phyloP scores from a whole-genome alignment of 2,113 vertebrate species.

The Psilopsiagon aymara region DNA sequence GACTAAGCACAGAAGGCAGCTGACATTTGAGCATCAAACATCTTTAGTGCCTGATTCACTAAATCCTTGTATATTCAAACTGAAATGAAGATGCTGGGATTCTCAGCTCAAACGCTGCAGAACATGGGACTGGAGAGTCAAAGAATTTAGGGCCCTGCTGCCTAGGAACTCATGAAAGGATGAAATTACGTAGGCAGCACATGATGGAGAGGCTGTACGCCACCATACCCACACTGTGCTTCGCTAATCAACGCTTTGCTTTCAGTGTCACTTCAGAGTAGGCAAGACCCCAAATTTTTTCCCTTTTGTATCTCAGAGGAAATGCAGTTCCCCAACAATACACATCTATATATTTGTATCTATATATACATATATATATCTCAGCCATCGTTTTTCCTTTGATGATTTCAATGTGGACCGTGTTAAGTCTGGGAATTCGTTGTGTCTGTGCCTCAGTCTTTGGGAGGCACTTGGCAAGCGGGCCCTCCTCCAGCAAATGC shows the following conservation, averaged over 20 bases:
- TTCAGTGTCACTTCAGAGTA: neutral
- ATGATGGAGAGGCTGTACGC: accelerated
- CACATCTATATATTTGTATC: neutral
- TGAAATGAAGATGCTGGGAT: neutral
- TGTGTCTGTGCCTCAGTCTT: neutral
- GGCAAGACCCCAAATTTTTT: neutral
- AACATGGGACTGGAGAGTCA: neutral
- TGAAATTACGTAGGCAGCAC: neutral
- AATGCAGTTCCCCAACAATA: neutral
- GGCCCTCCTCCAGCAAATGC: slow-evolving; percentile 3
- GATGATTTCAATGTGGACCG: neutral
- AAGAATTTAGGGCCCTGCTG: neutral
- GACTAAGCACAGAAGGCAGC: neutral
- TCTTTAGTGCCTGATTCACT: neutral
- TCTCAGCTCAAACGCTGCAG: neutral
- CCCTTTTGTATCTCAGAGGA: neutral
- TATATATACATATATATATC: neutral
- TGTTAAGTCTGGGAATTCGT: neutral
- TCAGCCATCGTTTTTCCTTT: neutral
- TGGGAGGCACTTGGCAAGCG: neutral
- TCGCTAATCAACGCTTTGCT: neutral
- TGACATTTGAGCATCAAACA: neutral
- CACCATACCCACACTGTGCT: neutral
- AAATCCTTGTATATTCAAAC: neutral
- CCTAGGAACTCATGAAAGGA: neutral